Evolutionary conservation across 2,888 invertebrate genomes (phyloP), one percentile per base, ranked within the genome.

Genomic region (Sminthurinus aureus): DNA sequence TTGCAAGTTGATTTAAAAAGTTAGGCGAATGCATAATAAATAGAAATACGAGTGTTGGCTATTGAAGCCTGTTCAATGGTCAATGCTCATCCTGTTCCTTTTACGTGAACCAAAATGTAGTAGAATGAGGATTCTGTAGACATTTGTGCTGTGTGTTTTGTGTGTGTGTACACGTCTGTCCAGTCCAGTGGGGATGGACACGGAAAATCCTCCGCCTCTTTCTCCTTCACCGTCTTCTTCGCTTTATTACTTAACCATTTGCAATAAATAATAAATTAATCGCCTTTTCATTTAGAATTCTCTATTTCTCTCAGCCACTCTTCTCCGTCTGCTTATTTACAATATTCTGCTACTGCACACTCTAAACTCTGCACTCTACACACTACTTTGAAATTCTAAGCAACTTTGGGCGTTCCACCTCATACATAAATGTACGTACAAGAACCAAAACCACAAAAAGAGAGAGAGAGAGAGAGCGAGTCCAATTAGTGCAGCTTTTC

Each of bases 261-360:
- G 50, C 75, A 75, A 75, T 75, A 75, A 75, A 75, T 75, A 75
- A 75, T 75, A 75, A 75, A 75, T 75, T 75, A 75, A 75, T 51
- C 75, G 50, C n/a, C 75, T 75, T 75, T 75, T 51, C 75, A 38
- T 38, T 38, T 75, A 51, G 50, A 51, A 51, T 51, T 58, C 38
- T 38, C 38, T 38, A 51, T 51, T 51, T 58, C 38, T 38, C 38
- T 38, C 38, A 38, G 6, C 38, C 38, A 38, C 38, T 38, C 38
- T 38, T 38, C 1, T 38, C n/a, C n/a, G n/a, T n/a, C n/a, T 38
- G 6, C 6, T 38, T 38, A 38, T 38, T 38, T 38, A 38, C 38
- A 38, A 38, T 38, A 38, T 38, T 38, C 38, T 38, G 38, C 38
- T 38, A 38, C 38, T 38, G 38, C 38, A 38, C 38, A 38, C n/a